phyloP scores from a whole-genome alignment of 2,888 invertebrate genomes.

The Megalurothrips usitatus region DNA sequence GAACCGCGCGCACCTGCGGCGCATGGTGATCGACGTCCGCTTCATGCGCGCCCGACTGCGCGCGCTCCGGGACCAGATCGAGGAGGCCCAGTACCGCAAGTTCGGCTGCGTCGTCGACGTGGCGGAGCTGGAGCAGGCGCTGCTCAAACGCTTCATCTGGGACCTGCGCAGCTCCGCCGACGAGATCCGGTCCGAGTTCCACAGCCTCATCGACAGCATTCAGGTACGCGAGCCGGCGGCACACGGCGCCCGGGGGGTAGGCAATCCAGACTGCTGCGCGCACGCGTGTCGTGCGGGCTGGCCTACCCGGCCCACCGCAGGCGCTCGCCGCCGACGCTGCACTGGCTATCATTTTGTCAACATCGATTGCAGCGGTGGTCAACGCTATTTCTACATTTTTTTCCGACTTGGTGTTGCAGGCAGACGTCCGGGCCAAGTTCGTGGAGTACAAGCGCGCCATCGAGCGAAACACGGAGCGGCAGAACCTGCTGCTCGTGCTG shows the following conservation, averaged over 20 bases:
- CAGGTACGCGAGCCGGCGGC: background rate
- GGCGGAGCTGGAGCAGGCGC: constrained; percentile 12
- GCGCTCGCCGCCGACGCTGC: no score
- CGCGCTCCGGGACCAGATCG: constrained; percentile 5
- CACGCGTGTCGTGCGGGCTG: no score
- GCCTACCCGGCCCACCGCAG: no score
- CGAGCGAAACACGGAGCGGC: constrained; percentile 10
- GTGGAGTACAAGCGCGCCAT: constrained; percentile 3
- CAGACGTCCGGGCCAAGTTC: constrained; percentile 16
- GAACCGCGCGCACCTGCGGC: constrained; percentile 2
- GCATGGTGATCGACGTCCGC: constrained; percentile 7
- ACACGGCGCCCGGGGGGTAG: no score
- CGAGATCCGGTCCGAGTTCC: constrained; percentile 10
- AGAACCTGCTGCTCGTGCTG: constrained; percentile 15
- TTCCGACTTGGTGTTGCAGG: background rate
- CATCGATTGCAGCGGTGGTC: no score
- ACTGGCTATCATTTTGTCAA: no score
- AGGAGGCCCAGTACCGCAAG: constrained; percentile 15
- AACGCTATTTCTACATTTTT: background rate
- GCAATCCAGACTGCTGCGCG: no score
- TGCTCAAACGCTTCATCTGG: constrained; percentile 24
- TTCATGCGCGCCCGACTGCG: background rate
- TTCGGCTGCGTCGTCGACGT: constrained; percentile 16
- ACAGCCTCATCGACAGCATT: background rate
- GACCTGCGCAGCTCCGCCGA: constrained; percentile 18